Base-by-base conservation (phyloP, 2,888 invertebrate genomes). In the Apantesis nais region DNA sequence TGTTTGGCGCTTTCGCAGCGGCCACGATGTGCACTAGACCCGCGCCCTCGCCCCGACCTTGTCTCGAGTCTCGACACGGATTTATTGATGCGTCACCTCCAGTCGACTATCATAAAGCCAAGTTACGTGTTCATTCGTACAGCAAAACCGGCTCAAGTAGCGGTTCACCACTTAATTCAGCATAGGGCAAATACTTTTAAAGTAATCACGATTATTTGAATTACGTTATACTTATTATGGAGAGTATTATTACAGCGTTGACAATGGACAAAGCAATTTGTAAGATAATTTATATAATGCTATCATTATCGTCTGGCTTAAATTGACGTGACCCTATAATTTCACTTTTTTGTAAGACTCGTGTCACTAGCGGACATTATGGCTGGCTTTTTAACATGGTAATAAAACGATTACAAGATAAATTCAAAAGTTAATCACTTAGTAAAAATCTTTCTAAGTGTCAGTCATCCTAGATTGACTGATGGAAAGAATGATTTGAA, bases 21-120 rank as follows among this genome's bases (percentile, higher is more conserved):
- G 85, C 74, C 77, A 80, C 76, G 77, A 79, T 82, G 87, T 79
- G 89, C 89, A 89, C 89, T 90, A 90, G 88, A 84, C 90, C 86
- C 88, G 91, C 91, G 93, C 92, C 93, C 92, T 92, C 93, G 90
- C 86, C 84, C 87, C 92, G 94, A 93, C 94, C 94, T 94, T 93
- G 93, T 91, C 92, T 90, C 91, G 91, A 88, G 93, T 91, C 92
- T 90, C 92, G 92, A 88, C 92, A 90, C 92, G 92, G 92, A 92
- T 92, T 93, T 93, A 92, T 92, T 91, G 89, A 90, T 92, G 93
- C 93, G 93, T 93, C 93, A 93, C 89, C 85, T 74, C 68, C 76
- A 66, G 63, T 72, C 69, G 68, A 72, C 73, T 78, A 66, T 74
- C 77, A 78, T 72, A 64, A 12, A 66, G 66, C 74, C 77, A 82